These are phyloP conservation scores for Lepidocyrtoides sp. DNA, from an alignment of 2,888 invertebrate genomes.

Conservation along the genomic window DNA sequence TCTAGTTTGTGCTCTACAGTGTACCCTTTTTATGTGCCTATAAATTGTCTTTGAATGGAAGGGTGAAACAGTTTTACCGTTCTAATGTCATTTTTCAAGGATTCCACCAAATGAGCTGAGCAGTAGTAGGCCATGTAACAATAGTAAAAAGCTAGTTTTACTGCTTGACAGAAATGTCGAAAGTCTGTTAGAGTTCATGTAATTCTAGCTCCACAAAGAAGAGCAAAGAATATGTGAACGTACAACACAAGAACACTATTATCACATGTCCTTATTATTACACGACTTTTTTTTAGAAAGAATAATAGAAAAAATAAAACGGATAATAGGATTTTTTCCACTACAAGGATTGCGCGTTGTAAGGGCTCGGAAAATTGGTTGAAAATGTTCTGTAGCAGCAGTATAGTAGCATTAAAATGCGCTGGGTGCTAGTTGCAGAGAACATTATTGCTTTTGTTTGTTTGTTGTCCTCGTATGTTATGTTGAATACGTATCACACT, in stretches of 20 bases:
- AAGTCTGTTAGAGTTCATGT: slow-evolving; percentile 35
- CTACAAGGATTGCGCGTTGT: slow-evolving; percentile 45
- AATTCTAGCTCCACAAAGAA: too few species aligned
- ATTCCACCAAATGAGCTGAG: background rate
- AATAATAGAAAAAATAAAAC: slow-evolving; percentile 37
- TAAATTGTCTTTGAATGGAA: slow-evolving; percentile 42
- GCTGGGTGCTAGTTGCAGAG: background rate
- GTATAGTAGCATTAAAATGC: background rate
- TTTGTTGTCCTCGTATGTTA: slow-evolving; percentile 18
- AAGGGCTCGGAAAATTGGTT: slow-evolving; percentile 72
- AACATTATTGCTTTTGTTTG: slow-evolving; percentile 30
- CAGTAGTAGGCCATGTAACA: background rate
- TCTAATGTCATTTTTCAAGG: slow-evolving; percentile 48
- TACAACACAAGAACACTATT: slow-evolving; percentile 15
- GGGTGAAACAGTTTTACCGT: slow-evolving; percentile 44
- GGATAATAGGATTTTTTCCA: slow-evolving; percentile 69
- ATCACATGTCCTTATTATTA: slow-evolving; percentile 37
- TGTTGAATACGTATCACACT: background rate
- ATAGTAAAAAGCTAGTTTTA: background rate
- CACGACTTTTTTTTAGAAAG: slow-evolving; percentile 16
- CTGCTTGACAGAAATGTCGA: slow-evolving; percentile 23
- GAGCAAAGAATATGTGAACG: too few species aligned
- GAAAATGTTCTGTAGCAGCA: slow-evolving; percentile 12
- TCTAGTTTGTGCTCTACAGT: slow-evolving; percentile 23
- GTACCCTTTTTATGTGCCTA: slow-evolving; percentile 3